These are phyloP conservation scores for Agrotis clavis DNA, from an alignment of 2,888 invertebrate genomes.

Conservation along the genomic window DNA sequence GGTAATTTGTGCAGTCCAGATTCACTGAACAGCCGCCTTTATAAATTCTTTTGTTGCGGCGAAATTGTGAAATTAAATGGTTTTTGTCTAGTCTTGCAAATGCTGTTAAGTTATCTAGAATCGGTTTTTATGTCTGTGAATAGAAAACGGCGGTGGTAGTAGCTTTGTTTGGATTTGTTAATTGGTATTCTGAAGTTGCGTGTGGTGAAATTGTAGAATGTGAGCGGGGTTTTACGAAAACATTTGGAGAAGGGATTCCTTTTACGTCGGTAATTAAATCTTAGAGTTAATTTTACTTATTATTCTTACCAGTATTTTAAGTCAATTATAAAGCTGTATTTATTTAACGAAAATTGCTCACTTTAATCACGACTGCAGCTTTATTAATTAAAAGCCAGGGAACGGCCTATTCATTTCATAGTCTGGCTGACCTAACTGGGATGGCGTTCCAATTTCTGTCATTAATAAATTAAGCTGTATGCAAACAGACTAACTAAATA, in stretches of 20 bases:
- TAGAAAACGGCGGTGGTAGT: conserved; percentile 17
- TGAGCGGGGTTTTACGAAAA: conserved; percentile 23
- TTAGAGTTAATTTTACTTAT: neutral
- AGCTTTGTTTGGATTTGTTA: conserved; percentile 36
- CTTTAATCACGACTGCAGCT: conserved; percentile 6
- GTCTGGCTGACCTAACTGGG: conserved; percentile 25
- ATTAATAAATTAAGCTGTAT: conserved; percentile 50
- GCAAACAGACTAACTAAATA: conserved; percentile 43
- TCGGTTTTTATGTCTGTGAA: conserved; percentile 5
- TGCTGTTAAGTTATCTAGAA: conserved; percentile 13
- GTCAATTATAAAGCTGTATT: conserved; percentile 21
- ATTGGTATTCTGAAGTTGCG: conserved; percentile 37
- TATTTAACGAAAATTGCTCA: conserved; percentile 9
- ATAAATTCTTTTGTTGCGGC: conserved; percentile 18
- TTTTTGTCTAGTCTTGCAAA: conserved; percentile 16
- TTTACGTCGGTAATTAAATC: conserved; percentile 25
- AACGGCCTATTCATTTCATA: conserved; percentile 40
- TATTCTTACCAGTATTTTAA: conserved; percentile 1
- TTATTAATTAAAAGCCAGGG: conserved; percentile 32
- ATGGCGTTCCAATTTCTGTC: conserved; percentile 37
- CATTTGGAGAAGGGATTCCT: conserved; percentile 25
- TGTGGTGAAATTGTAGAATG: conserved; percentile 8
- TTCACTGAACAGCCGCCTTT: conserved; percentile 28
- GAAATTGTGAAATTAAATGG: conserved; percentile 43
- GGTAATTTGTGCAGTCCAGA: conserved; percentile 58